Conservation (phyloP, 2,113 vertebrate species). For the Sorex araneus region DNA sequence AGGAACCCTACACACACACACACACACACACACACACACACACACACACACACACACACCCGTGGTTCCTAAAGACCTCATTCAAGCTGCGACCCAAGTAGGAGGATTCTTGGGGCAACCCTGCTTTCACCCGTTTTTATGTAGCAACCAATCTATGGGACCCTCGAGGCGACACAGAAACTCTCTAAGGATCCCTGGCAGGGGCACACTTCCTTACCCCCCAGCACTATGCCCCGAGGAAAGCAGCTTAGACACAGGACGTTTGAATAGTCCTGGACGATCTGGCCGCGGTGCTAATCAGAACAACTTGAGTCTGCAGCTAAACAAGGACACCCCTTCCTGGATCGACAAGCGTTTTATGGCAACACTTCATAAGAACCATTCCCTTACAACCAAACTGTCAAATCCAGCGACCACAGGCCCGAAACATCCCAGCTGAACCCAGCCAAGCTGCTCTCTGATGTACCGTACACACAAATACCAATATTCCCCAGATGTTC, state of each 20-base stretch:
- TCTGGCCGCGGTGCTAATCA: conserved; percentile 82
- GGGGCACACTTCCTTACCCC: neutral
- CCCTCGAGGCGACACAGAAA: neutral
- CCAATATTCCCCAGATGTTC: conserved; percentile 91
- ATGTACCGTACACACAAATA: conserved; percentile 87
- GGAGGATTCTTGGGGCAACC: neutral
- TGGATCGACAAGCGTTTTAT: conserved; percentile 80
- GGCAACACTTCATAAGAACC: conserved; percentile 89
- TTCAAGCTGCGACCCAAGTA: neutral
- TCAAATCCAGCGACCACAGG: conserved; percentile 88
- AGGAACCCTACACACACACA: neutral
- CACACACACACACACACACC: too few species aligned
- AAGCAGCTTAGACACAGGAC: conserved; percentile 65
- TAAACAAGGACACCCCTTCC: conserved; percentile 80
- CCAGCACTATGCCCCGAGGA: conserved; percentile 25
- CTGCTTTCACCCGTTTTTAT: neutral
- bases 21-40: too few species aligned
- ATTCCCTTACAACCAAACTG: conserved; percentile 86
- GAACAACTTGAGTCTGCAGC: conserved; percentile 79
- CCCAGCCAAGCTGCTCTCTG: conserved; percentile 87
- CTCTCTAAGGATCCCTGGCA: neutral
- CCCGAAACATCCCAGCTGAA: conserved; percentile 88
- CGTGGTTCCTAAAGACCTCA: neutral
- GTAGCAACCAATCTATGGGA: neutral
- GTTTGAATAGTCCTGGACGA: conserved; percentile 58